Base-by-base conservation (phyloP, 2,888 invertebrate species). In the Hemithea aestivaria region DNA sequence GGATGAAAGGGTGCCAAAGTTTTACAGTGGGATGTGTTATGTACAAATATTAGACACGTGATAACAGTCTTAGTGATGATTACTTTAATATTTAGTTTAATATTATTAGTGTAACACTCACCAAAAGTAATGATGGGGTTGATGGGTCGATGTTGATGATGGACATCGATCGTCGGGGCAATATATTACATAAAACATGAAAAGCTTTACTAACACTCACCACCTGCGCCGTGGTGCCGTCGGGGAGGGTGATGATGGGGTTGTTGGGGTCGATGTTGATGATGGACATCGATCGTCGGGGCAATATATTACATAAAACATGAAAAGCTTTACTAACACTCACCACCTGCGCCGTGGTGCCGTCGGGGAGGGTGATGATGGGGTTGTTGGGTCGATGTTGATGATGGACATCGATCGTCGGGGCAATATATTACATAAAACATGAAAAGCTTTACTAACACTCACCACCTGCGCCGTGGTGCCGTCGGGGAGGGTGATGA, bases 161-260 rank as follows among this genome's bases (percentile, higher is more conserved):
- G n/a, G n/a, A n/a, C n/a, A n/a, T n/a, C n/a, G n/a, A n/a, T n/a
- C n/a, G n/a, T n/a, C n/a, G n/a, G n/a, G n/a, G n/a, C n/a, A n/a
- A n/a, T n/a, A n/a, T n/a, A n/a, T 9, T 21, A 11, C 10, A 12
- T 9, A 9, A 10, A 30, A 35, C 29, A 38, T 28, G 16, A 16
- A 16, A 35, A 41, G 20, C 20, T 2, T 39, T 52, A 47, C 35
- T 39, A 38, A 47, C 51, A 66, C 77, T 64, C 37, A 83, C 83
- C 44, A 98, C 96, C 83, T 97, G 97, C 35, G 97, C 97, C 34
- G 97, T 97, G 54, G 97, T 97, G 45, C 97, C 97, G 81, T 98
- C 97, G 0, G 97, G 96, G 70, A 98, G 89, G 27, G 97, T 97
- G 62, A 98, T 97, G 65, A 98, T 96, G 49, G 96, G 95, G 87